phyloP scores from a whole-genome alignment of 2,113 vertebrate genomes.

The Regulus satrapa region DNA sequence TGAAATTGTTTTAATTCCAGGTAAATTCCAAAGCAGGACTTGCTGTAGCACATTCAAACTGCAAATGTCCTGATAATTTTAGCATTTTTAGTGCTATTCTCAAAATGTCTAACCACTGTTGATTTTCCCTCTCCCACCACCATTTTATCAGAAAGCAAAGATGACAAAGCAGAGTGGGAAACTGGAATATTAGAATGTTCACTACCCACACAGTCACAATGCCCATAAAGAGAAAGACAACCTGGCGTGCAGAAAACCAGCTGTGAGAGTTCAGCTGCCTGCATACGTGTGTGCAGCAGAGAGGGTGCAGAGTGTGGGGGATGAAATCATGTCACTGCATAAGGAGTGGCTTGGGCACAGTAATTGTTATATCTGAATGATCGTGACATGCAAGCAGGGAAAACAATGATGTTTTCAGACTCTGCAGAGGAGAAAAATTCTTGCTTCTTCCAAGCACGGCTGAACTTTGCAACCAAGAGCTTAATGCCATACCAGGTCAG shows the following conservation, averaged over 20 bases:
- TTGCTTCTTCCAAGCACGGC: not conserved
- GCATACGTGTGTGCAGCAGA: not conserved
- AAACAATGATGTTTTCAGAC: not conserved
- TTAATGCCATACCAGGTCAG: not conserved
- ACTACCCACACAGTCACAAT: not conserved
- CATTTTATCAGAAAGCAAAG: not conserved
- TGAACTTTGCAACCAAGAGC: not conserved
- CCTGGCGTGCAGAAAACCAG: not conserved
- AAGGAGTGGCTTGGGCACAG: not conserved
- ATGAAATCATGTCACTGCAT: not conserved
- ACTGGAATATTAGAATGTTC: not conserved
- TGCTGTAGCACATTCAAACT: not conserved
- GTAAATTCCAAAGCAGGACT: not conserved
- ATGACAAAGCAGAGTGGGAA: not conserved
- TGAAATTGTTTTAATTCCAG: not conserved
- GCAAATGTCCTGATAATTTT: not conserved
- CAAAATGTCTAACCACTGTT: not conserved
- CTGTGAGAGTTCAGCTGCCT: not conserved
- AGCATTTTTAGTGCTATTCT: not conserved
- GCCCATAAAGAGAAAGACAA: not conserved
- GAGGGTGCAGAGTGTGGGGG: not conserved
- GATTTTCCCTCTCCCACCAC: fast-evolving
- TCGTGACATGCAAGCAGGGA: not conserved
- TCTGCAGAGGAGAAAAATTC: not conserved
- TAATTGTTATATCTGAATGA: not conserved